Percentiles rank a stretch among this genome's conserved stretches.
Conservation (phyloP, 2,888 invertebrate species). For the Pharmacophagus antenor region DNA sequence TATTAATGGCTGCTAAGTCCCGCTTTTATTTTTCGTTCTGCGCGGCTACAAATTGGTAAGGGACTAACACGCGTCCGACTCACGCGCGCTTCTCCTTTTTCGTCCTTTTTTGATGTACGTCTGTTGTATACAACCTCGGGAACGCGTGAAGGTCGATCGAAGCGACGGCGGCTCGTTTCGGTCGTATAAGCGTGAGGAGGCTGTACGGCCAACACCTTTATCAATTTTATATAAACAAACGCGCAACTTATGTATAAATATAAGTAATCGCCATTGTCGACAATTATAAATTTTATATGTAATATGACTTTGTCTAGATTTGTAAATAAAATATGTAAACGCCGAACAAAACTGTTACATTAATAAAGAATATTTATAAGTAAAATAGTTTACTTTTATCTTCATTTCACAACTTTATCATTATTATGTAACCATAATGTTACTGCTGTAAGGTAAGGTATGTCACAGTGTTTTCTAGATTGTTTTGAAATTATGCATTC, state of each 20-base stretch:
- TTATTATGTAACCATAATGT: no score
- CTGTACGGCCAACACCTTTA: slow-evolving; percentile 10
- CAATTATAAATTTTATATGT: no score
- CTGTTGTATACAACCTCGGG: slow-evolving; percentile 53
- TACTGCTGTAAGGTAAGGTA: no score
- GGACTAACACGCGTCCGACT: slow-evolving; percentile 49
- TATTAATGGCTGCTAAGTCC: background rate
- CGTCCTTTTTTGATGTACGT: slow-evolving; percentile 45
- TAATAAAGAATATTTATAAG: no score
- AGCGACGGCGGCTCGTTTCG: slow-evolving; percentile 14
- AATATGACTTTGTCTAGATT: no score
- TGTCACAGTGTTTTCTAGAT: no score
- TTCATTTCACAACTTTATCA: no score
- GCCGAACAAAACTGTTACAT: no score
- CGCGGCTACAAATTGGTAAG: slow-evolving; percentile 63
- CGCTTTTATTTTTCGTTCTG: slow-evolving; percentile 49
- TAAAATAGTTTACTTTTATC: no score
- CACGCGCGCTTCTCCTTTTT: slow-evolving; percentile 47
- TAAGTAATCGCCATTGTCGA: no score
- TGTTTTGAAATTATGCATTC: no score
- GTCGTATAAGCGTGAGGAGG: slow-evolving; percentile 4
- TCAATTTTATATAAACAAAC: slow-evolving; percentile 6
- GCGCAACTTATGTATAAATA: background rate
- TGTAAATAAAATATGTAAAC: no score
- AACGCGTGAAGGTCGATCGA: slow-evolving; percentile 41